Percentiles rank a stretch among this genome's conserved stretches.
Conservation (phyloP, 1,140 invertebrate species). For the Musca vetustissima region DNA sequence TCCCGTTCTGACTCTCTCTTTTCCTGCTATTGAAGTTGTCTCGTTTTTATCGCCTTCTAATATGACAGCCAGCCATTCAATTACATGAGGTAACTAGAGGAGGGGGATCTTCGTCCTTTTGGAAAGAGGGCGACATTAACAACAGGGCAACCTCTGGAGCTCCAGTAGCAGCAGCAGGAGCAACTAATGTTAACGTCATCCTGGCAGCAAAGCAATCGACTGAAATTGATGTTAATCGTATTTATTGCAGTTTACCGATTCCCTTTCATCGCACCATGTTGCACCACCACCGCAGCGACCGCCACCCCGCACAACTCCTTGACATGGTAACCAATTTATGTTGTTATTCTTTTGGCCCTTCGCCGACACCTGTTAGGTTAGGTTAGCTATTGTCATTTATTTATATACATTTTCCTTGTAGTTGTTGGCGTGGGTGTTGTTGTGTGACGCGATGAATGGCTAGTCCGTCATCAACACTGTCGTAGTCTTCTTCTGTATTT, state of each 20-base stretch:
- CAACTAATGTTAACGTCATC: background rate
- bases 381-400: background rate
- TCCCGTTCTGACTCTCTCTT: background rate
- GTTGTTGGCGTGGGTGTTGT: no score
- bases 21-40: background rate
- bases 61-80: slow-evolving; percentile 24
- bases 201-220: slow-evolving; percentile 2
- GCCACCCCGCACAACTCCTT: no score
- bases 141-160: background rate
- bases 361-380: background rate
- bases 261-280: background rate
- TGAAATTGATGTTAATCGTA: slow-evolving; percentile 24
- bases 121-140: background rate
- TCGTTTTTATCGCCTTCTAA: slow-evolving; percentile 12
- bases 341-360: background rate
- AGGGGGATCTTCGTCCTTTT: background rate
- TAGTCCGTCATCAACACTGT: no score
- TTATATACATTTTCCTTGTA: background rate
- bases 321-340: no score
- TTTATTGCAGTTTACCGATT: slow-evolving; percentile 10
- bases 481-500: no score
- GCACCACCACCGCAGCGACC: background rate
- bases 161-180: background rate
- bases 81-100: background rate
- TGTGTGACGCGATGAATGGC: no score